A percentile compares a stretch with the other conserved stretches of the same genome.
These are phyloP conservation scores for Acarapis woodi DNA, from an alignment of 1,140 invertebrate species.

Conservation along the genomic window DNA sequence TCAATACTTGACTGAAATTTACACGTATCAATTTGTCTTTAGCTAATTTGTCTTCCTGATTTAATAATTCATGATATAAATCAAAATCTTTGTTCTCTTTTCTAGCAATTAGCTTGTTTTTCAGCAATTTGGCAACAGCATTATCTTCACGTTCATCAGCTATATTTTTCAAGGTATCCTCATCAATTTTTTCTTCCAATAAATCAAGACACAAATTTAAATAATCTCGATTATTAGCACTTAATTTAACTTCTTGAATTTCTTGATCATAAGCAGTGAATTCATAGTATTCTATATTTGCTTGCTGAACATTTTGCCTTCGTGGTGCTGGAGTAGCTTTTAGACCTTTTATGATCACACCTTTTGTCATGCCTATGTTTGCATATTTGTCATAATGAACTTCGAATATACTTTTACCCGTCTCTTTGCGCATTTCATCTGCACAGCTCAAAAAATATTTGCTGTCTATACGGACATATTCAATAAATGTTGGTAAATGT, in stretches of 20 bases:
- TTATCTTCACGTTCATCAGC: background rate
- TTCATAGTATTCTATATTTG: slow-evolving; percentile 44
- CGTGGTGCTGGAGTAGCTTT: slow-evolving; percentile 46
- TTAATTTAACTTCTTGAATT: slow-evolving; percentile 6
- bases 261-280: slow-evolving; percentile 30
- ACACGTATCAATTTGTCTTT: too few species aligned
- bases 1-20: too few species aligned
- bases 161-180: background rate
- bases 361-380: slow-evolving; percentile 14
- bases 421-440: background rate
- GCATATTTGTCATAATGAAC: slow-evolving; percentile 3
- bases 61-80: too few species aligned
- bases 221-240: background rate
- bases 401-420: slow-evolving; percentile 14
- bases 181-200: background rate
- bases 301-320: slow-evolving; percentile 31
- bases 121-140: background rate
- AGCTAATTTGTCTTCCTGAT: too few species aligned
- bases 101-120: background rate
- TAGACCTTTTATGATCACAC: slow-evolving; percentile 22
- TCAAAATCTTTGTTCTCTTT: too few species aligned
- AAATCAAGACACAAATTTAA: background rate
- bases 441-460: background rate
- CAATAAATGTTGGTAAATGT: slow-evolving; percentile 56
- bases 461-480: slow-evolving; percentile 25